A percentile compares a stretch with the other conserved stretches of the same genome.
phyloP scores from a whole-genome alignment of 2,888 invertebrate genomes.

The Hirtodrosophila alboralis region DNA sequence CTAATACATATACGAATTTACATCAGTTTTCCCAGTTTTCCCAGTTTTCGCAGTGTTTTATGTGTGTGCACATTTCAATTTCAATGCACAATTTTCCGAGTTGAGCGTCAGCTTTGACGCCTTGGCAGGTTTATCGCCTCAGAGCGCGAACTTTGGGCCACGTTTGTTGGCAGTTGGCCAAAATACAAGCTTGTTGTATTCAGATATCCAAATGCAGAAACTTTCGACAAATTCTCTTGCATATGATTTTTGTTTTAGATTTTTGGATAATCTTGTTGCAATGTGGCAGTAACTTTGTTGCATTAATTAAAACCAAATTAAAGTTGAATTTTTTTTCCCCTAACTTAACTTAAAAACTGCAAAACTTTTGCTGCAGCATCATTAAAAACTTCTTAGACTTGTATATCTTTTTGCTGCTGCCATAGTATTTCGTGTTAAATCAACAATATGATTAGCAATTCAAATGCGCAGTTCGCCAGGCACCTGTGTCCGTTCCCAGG shows the following conservation, averaged over 20 bases:
- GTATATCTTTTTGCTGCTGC: slow-evolving; percentile 28
- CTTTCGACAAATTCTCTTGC: slow-evolving; percentile 41
- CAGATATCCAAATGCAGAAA: slow-evolving; percentile 37
- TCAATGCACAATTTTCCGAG: slow-evolving; percentile 34
- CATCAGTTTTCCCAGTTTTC: slow-evolving; percentile 12
- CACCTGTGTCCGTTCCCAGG: slow-evolving; percentile 63
- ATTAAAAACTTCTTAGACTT: slow-evolving; percentile 72
- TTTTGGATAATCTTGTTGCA: slow-evolving; percentile 24
- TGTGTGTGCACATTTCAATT: slow-evolving; percentile 41
- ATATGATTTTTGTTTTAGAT: slow-evolving; percentile 22
- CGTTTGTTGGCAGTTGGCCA: slow-evolving; percentile 45
- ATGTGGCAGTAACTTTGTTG: slow-evolving; percentile 34
- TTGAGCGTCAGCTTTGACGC: slow-evolving; percentile 53
- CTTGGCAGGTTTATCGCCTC: slow-evolving; percentile 65
- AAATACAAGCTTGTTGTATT: slow-evolving; percentile 17
- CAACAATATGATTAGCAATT: slow-evolving; percentile 71
- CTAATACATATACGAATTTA: slow-evolving; percentile 20
- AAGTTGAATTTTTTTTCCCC: slow-evolving; percentile 20
- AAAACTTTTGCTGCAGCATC: slow-evolving; percentile 62
- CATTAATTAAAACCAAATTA: slow-evolving; percentile 75
- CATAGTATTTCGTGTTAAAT: slow-evolving; percentile 42
- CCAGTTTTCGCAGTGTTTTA: slow-evolving; percentile 26
- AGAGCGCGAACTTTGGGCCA: slow-evolving; percentile 21
- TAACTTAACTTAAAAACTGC: slow-evolving; percentile 22
- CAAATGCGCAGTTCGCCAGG: slow-evolving; percentile 45